These are phyloP conservation scores for Colius striatus DNA, from an alignment of 2,113 vertebrate species.

Conservation along the genomic window DNA sequence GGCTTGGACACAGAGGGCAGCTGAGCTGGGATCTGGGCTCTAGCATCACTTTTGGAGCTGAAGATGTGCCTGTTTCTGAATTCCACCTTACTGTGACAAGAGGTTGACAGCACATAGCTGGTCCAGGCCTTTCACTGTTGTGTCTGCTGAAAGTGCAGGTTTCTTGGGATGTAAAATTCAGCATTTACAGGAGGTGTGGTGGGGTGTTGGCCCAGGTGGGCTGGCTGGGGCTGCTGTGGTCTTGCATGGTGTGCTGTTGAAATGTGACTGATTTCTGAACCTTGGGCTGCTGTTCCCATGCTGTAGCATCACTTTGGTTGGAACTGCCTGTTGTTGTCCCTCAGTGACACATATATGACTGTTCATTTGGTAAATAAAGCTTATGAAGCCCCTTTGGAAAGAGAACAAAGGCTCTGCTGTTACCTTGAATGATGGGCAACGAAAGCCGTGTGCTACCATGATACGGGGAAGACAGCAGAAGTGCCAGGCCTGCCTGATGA, in stretches of 20 bases:
- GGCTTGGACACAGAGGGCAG: rapidly evolving
- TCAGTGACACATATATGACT: not conserved
- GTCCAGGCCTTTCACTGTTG: not conserved
- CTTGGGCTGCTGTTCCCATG: not conserved
- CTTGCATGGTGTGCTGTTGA: not conserved
- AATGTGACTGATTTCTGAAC: not conserved
- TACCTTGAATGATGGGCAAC: not conserved
- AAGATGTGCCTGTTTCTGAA: not conserved
- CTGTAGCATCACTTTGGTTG: not conserved
- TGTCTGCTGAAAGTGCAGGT: rapidly evolving
- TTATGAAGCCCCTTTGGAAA: not conserved
- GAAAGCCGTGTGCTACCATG: rapidly evolving
- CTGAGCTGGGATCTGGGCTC: not conserved
- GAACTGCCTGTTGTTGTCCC: not conserved
- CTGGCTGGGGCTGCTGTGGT: not conserved
- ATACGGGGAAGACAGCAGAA: not conserved
- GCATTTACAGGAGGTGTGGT: not conserved
- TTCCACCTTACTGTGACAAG: not conserved
- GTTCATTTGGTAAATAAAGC: not conserved
- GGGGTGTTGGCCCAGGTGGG: not conserved
- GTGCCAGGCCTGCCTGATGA: not conserved
- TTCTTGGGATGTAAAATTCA: not conserved
- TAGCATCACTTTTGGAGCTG: not conserved
- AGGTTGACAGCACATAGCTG: not conserved
- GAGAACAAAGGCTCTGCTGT: not conserved